These are phyloP conservation scores for Coreius guichenoti DNA, from an alignment of 2,797 vertebrate species.

Conservation along the genomic window DNA sequence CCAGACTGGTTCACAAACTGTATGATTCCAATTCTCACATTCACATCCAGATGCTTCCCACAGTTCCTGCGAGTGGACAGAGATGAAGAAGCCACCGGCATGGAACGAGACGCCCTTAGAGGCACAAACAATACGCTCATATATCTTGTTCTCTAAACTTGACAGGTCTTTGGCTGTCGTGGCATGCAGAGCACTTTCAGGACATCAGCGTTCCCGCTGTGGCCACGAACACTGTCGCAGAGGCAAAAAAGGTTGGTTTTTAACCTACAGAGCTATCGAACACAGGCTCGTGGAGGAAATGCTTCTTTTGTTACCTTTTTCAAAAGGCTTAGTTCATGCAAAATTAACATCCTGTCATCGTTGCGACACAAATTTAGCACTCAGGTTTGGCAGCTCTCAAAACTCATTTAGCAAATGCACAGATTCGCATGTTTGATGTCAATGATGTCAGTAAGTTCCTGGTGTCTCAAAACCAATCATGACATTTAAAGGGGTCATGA, in stretches of 20 bases:
- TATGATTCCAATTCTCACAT: background rate
- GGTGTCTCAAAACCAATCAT: background rate
- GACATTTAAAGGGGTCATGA: background rate
- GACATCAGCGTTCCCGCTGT: slow-evolving; percentile 5
- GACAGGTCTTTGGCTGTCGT: slow-evolving; percentile 24
- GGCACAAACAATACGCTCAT: slow-evolving; percentile 26
- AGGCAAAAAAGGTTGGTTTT: background rate
- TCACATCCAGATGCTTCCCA: too few relatives aligned
- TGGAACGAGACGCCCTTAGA: background rate
- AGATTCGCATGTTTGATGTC: background rate
- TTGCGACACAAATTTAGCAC: background rate
- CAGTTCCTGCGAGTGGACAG: background rate
- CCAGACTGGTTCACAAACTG: background rate
- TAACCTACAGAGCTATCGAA: background rate
- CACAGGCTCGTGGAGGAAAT: background rate
- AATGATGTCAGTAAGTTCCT: background rate
- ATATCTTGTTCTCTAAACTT: slow-evolving; percentile 26
- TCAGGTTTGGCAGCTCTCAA: background rate
- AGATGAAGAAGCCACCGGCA: slow-evolving; percentile 2
- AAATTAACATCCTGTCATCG: background rate
- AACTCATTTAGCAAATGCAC: background rate
- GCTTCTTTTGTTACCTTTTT: background rate
- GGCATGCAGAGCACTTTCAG: slow-evolving; percentile 13
- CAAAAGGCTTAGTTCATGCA: slow-evolving; percentile 3
- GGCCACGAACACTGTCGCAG: background rate